These are phyloP conservation scores for Redunca redunca DNA, from an alignment of 2,113 vertebrate species.

Conservation along the genomic window DNA sequence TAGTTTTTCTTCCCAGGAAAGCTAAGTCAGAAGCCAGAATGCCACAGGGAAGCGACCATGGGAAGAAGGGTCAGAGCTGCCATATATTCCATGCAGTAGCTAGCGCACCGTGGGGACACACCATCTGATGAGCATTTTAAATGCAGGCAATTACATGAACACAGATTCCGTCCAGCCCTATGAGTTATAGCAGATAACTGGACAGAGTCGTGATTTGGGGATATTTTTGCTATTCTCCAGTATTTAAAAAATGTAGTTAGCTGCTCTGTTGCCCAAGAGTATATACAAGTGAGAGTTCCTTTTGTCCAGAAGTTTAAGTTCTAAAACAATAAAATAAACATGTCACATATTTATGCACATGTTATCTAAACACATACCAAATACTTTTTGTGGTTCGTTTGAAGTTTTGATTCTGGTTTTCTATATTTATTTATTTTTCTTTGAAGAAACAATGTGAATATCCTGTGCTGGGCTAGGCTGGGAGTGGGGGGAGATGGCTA, in stretches of 20 bases:
- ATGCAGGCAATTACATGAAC: background rate
- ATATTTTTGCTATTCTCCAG: background rate
- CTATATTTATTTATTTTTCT: conserved; percentile 64
- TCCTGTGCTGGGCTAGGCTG: conserved; percentile 39
- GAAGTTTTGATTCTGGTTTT: conserved; percentile 58
- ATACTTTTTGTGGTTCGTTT: conserved; percentile 52
- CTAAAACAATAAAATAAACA: conserved; percentile 45
- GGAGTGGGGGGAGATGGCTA: background rate
- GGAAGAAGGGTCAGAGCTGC: background rate
- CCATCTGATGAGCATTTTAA: background rate
- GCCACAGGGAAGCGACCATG: background rate
- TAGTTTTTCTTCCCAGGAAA: conserved; percentile 49
- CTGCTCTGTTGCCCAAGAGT: background rate
- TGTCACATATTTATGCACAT: conserved; percentile 40
- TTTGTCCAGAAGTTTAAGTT: background rate
- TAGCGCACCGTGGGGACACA: background rate
- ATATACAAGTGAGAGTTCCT: background rate
- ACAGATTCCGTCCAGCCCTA: background rate
- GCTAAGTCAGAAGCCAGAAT: conserved; percentile 26
- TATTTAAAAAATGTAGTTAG: background rate
- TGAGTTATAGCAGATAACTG: background rate
- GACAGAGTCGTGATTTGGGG: background rate
- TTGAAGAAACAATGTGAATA: conserved; percentile 63
- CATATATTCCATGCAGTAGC: background rate
- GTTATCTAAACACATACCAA: conserved; percentile 46